Percentiles rank a stretch among this genome's conserved stretches.
Conservation (phyloP, 2,888 invertebrate genomes). For the Ochropleura leucogaster region DNA sequence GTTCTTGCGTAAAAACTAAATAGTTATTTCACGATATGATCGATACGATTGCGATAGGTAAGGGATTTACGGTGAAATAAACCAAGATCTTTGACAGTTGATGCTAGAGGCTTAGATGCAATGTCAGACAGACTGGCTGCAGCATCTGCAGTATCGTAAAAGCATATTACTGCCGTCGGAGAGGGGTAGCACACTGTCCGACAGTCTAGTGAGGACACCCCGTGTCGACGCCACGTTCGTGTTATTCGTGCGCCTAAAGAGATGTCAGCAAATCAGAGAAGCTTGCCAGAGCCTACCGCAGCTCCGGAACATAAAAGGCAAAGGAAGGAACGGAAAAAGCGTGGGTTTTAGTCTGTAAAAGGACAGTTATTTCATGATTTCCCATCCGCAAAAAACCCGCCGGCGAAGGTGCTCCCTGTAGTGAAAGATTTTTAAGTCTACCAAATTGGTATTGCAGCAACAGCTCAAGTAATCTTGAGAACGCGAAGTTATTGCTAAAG, state of each 20-base stretch:
- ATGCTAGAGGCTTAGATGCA: neutral
- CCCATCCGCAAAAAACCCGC: no score
- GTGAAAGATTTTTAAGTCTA: neutral
- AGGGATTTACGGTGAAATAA: slow-evolving; percentile 18
- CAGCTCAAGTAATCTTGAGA: neutral
- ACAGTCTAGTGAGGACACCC: no score
- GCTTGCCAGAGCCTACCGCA: no score
- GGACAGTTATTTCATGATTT: no score
- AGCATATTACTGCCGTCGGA: neutral
- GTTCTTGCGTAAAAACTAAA: slow-evolving; percentile 25
- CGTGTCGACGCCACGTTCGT: no score
- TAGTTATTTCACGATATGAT: slow-evolving; percentile 15
- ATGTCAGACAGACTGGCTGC: neutral
- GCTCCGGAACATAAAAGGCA: no score
- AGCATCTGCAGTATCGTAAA: neutral
- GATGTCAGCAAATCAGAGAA: no score
- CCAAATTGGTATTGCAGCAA: neutral
- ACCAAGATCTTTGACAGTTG: slow-evolving; percentile 3
- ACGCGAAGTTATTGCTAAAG: neutral
- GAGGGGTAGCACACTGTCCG: no score
- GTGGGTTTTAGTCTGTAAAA: no score
- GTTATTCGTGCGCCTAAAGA: no score
- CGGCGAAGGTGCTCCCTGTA: neutral
- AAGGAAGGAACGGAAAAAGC: no score
- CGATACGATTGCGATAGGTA: slow-evolving; percentile 4